Base-by-base conservation (phyloP, 2,888 invertebrate genomes). In the Synergus gifuensis region DNA sequence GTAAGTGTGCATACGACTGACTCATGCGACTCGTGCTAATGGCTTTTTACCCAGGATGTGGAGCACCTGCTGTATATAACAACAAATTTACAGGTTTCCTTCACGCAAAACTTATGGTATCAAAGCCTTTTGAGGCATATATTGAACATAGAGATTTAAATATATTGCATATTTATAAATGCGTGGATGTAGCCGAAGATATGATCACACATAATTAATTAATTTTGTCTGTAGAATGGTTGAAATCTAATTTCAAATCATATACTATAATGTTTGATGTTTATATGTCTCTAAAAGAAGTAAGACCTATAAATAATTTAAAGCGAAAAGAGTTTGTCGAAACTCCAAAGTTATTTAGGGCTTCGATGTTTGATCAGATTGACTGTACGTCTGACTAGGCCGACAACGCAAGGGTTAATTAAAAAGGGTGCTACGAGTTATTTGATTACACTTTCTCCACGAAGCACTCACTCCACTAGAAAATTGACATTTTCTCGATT, bases 391-490 rank as follows among this genome's bases (percentile, higher is more conserved):
- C 49, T 16, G 49, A 54, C 49, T 16, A 54, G 49, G 5, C 42
- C 79, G 76, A 40, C 82, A 77, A 80, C 81, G 79, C 83, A 82
- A 84, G 86, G 89, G 88, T 89, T 89, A 88, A 87, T 88, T 88
- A 89, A 88, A 90, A 89, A 87, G 87, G 89, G 89, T 87, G 85
- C 84, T 81, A 83, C 83, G 83, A 82, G 83, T 86, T 84, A 90
- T 90, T 90, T 86, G 86, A 88, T 90, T 88, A 88, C 54, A 81
- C 77, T 78, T 77, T 78, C 79, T 77, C 73, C 44, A 60, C 54
- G 66, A 44, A 64, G 28, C 77, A 44, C 49, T 9, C 7, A 3
- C 1, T 22, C 22, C 46, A 28, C 22, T 22, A n/a, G 7, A 44
- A 67, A 28, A 16, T 44, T 28, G 22, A 18, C 44, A 11, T 22